Conservation (phyloP, 2,888 invertebrate genomes). For the Melinopterus prodromus region DNA sequence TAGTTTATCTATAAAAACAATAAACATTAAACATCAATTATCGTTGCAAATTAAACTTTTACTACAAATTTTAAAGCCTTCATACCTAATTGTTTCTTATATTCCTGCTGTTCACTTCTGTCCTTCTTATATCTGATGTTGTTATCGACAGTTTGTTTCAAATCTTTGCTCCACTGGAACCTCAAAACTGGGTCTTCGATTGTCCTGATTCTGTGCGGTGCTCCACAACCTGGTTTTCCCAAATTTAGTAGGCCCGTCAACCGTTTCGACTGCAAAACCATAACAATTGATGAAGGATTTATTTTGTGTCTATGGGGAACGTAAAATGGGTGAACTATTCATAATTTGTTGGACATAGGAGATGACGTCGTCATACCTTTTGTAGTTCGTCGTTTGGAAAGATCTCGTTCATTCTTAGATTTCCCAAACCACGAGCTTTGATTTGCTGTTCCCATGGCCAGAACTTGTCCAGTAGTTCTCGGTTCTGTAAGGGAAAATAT, state of each 20-base stretch:
- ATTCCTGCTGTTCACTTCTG: constrained; percentile 64
- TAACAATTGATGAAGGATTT: not conserved
- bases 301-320: not conserved
- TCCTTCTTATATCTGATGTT: constrained; percentile 72
- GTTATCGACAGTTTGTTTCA: constrained; percentile 73
- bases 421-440: constrained; percentile 67
- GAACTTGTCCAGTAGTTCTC: constrained; percentile 73
- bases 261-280: constrained; percentile 36
- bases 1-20: constrained; percentile 65
- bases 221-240: constrained; percentile 56
- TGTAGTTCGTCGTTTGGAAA: constrained; percentile 66
- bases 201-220: constrained; percentile 56
- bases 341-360: too few relatives aligned
- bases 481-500: constrained; percentile 48
- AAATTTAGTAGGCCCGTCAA: constrained; percentile 52
- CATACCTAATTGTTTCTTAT: constrained; percentile 70
- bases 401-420: constrained; percentile 72
- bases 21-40: not conserved
- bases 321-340: too few relatives aligned
- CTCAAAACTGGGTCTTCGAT: constrained; percentile 71
- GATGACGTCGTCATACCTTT: constrained; percentile 7
- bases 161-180: constrained; percentile 67
- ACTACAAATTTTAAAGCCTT: not conserved
- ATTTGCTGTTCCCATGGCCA: constrained; percentile 76
- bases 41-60: not conserved